Evolutionary conservation across 2,797 vertebrate genomes (phyloP).

Genomic region (Syngnathus acus): DNA sequence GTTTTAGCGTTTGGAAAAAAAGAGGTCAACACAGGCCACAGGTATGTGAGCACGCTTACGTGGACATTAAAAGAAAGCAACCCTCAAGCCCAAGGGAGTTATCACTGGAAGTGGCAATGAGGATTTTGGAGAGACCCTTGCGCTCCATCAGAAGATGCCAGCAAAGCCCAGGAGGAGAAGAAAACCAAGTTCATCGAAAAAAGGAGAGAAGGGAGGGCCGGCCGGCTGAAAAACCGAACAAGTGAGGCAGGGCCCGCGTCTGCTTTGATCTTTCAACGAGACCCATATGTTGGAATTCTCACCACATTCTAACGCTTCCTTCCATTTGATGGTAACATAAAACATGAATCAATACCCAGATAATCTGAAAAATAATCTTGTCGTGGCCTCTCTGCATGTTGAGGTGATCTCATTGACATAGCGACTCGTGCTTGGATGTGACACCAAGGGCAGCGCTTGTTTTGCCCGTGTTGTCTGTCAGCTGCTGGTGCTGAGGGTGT

Average conservation of each 20-base stretch:
- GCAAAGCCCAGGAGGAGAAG: conserved; percentile 15
- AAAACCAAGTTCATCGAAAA: conserved; percentile 5
- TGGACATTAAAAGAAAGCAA: conserved; percentile 26
- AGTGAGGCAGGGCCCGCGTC: conserved; percentile 28
- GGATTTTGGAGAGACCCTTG: conserved; percentile 22
- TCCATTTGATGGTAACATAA: not conserved
- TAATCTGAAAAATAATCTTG: conserved; percentile 4
- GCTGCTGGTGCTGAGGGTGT: conserved; percentile 13
- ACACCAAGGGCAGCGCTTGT: conserved; percentile 9
- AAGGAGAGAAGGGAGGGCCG: conserved; percentile 11
- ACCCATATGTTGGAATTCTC: conserved; percentile 48
- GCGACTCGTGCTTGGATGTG: not conserved
- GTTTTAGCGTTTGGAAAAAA: conserved; percentile 29
- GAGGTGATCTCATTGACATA: not conserved
- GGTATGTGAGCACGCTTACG: conserved; percentile 31
- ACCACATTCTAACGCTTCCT: not conserved
- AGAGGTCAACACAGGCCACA: conserved; percentile 38
- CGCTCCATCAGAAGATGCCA: conserved; percentile 7
- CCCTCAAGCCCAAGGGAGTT: conserved; percentile 15
- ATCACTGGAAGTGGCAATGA: conserved; percentile 12
- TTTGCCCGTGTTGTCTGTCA: not conserved
- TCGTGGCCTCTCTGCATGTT: conserved; percentile 15
- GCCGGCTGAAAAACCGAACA: conserved; percentile 8
- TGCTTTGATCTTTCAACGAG: conserved; percentile 65
- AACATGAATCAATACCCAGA: not conserved